Evolutionary conservation across 64 coral and sea anemone genomes (phyloP).

Genomic region (Orbicella faveolata): DNA sequence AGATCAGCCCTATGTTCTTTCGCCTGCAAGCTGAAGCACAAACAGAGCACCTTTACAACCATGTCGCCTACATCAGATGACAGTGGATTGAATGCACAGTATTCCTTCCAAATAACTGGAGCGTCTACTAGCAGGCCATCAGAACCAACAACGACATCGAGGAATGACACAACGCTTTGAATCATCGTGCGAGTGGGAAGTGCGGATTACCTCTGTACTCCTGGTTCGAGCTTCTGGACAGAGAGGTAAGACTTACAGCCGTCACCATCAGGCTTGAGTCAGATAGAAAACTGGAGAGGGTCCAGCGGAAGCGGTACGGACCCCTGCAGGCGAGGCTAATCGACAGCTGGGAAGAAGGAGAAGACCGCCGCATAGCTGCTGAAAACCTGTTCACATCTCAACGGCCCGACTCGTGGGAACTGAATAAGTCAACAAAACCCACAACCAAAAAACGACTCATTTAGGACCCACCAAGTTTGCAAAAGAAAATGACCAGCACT

Average conservation of each 20-base stretch:
- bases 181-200: neutral
- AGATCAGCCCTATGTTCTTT: constrained; percentile 25
- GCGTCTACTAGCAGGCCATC: constrained; percentile 15
- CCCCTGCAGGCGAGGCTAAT: constrained; percentile 32
- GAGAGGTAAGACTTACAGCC: neutral
- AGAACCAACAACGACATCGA: constrained; percentile 55
- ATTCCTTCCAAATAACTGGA: too few relatives aligned
- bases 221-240: constrained; percentile 32
- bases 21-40: neutral
- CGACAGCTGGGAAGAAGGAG: constrained; percentile 20
- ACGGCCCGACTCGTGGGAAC: neutral
- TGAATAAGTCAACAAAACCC: too few relatives aligned
- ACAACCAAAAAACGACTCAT: too few relatives aligned
- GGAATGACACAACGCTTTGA: neutral
- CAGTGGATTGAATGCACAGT: constrained; percentile 18
- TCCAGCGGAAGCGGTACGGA: constrained; percentile 1
- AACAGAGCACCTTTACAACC: neutral
- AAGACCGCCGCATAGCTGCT: constrained; percentile 19
- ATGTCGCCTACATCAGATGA: neutral
- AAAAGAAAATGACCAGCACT: too few relatives aligned
- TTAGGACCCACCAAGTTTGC: too few relatives aligned
- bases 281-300: neutral
- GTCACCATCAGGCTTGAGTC: neutral
- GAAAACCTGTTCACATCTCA: neutral
- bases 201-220: constrained; percentile 11